These are phyloP conservation scores for Mirounga angustirostris DNA, from an alignment of 2,113 vertebrate genomes.

Conservation along the genomic window DNA sequence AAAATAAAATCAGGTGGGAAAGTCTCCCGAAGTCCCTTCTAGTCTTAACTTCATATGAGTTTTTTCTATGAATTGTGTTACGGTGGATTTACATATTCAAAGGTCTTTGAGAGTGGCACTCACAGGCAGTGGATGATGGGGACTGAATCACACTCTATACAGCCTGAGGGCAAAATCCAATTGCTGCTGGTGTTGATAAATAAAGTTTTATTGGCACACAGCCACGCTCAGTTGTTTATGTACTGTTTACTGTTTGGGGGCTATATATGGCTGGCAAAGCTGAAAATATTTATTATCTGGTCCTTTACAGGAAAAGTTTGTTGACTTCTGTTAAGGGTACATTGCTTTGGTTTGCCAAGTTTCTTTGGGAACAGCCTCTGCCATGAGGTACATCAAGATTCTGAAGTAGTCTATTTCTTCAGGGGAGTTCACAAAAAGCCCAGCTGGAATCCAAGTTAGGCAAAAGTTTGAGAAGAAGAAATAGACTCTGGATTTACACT, in stretches of 20 bases:
- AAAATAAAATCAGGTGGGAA: conserved; percentile 23
- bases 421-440: neutral
- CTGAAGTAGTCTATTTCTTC: neutral
- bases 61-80: neutral
- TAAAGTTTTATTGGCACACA: conserved; percentile 35
- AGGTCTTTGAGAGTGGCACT: conserved; percentile 26
- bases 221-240: neutral
- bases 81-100: conserved; percentile 37
- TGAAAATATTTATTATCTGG: conserved; percentile 10
- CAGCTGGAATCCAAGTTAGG: conserved; percentile 5
- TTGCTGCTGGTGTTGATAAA: neutral
- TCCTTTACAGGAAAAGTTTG: neutral
- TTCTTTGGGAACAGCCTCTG: neutral
- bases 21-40: conserved; percentile 2
- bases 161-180: neutral
- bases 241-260: neutral
- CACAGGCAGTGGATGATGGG: neutral
- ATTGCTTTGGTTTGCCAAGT: conserved; percentile 14
- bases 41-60: neutral
- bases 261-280: neutral
- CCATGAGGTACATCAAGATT: neutral
- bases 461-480: conserved; percentile 53
- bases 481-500: neutral
- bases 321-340: neutral
- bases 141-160: neutral